Evolutionary conservation across 2,113 vertebrate genomes (phyloP).

Genomic region (Oriolus oriolus): DNA sequence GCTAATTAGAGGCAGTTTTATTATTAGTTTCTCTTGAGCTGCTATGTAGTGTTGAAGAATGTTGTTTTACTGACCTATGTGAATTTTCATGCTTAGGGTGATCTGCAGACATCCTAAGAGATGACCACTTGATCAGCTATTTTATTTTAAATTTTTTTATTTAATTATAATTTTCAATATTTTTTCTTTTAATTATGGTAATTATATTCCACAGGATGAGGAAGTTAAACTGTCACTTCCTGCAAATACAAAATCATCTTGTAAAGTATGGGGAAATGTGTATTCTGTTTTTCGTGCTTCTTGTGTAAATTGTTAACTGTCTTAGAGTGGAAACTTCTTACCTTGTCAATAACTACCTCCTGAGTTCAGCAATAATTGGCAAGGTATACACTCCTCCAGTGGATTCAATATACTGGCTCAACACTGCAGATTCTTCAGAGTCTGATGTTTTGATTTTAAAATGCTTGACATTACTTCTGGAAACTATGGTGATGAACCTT

Average conservation of each 20-base stretch:
- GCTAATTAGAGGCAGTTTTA: not conserved
- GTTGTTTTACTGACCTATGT: not conserved
- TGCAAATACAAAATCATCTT: not conserved
- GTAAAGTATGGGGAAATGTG: not conserved
- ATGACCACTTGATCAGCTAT: not conserved
- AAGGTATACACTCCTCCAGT: not conserved
- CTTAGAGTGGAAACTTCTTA: not conserved
- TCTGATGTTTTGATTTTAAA: not conserved
- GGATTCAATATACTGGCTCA: not conserved
- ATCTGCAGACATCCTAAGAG: not conserved
- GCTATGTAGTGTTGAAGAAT: not conserved
- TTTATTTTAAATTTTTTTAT: not conserved
- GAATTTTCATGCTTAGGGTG: not conserved
- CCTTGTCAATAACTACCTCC: constrained; percentile 52
- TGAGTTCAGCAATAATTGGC: constrained; percentile 35
- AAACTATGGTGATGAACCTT: not conserved
- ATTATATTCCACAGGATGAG: not conserved
- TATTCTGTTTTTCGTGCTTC: not conserved
- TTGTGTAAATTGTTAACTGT: not conserved
- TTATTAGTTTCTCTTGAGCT: not conserved
- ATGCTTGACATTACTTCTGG: not conserved
- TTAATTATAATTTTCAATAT: not conserved
- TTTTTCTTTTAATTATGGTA: not conserved
- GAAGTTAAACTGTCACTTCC: not conserved
- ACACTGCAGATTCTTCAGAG: not conserved